A percentile compares a stretch with the other conserved stretches of the same genome.
phyloP scores from a whole-genome alignment of 2,113 vertebrate genomes.

The Ictalurus punctatus region DNA sequence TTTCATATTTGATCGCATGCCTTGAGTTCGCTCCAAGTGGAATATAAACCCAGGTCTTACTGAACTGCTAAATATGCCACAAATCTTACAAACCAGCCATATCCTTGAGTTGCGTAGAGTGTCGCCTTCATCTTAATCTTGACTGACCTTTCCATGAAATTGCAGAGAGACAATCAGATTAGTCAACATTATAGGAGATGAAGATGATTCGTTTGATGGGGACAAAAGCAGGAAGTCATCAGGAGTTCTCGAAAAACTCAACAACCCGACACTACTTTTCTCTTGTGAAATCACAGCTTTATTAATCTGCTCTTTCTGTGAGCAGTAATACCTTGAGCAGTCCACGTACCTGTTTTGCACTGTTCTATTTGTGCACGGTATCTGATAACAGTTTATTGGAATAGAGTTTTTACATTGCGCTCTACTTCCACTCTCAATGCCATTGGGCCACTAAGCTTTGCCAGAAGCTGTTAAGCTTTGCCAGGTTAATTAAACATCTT shows the following conservation, averaged over 20 bases:
- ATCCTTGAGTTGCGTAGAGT: neutral
- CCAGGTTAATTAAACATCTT: slow-evolving; percentile 24
- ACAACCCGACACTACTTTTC: neutral
- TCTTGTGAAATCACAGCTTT: neutral
- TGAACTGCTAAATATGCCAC: neutral
- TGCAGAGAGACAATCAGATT: neutral
- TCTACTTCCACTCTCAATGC: neutral
- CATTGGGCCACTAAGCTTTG: neutral
- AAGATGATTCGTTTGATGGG: neutral
- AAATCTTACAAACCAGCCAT: neutral
- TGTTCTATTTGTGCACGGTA: neutral
- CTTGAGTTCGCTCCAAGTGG: neutral
- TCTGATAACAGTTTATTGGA: neutral
- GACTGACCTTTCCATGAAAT: neutral
- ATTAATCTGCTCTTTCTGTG: neutral
- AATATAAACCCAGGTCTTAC: neutral
- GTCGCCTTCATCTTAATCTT: neutral
- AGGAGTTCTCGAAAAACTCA: neutral
- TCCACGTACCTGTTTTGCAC: neutral
- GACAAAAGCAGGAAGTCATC: neutral
- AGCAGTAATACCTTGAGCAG: neutral
- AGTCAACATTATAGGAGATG: neutral
- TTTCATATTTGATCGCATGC: no score
- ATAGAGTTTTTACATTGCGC: neutral
- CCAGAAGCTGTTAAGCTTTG: slow-evolving; percentile 11